A percentile compares a stretch with the other conserved stretches of the same genome.
phyloP scores from a whole-genome alignment of 1,140 invertebrate genomes.

The Cyphomyrmex costatus region DNA sequence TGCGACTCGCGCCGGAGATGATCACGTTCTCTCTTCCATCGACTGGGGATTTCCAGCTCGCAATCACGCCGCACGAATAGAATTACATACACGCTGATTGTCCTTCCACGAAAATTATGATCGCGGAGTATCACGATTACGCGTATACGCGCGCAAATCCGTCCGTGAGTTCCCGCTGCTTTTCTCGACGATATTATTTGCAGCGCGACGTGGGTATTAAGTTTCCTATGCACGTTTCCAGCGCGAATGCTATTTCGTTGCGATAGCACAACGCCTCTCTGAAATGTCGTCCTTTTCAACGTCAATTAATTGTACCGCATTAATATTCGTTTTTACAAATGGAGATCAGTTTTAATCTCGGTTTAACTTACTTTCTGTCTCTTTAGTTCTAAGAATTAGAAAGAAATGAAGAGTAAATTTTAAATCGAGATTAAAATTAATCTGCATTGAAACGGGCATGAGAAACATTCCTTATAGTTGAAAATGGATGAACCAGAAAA shows the following conservation, averaged over 20 bases:
- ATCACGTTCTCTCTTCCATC: neutral
- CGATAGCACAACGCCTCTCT: neutral
- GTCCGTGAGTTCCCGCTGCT: constrained; percentile 28
- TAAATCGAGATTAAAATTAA: too few species aligned
- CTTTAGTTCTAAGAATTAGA: too few species aligned
- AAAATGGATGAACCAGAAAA: too few species aligned
- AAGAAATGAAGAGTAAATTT: too few species aligned
- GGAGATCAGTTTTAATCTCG: too few species aligned
- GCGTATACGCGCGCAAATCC: constrained; percentile 10
- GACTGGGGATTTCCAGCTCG: neutral
- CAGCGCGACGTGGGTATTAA: constrained; percentile 48
- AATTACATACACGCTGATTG: constrained; percentile 60
- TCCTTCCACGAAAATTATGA: constrained; percentile 62
- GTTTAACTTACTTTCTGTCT: too few species aligned
- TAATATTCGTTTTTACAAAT: too few species aligned
- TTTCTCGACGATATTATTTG: constrained; percentile 59
- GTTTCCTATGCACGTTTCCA: constrained; percentile 23
- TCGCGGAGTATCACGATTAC: constrained; percentile 52
- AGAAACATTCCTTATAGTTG: too few species aligned
- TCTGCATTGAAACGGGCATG: too few species aligned
- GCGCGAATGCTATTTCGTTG: neutral
- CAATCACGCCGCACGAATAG: constrained; percentile 23
- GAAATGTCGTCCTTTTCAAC: neutral
- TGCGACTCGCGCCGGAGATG: neutral
- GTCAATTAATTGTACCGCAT: neutral